phyloP scores from a whole-genome alignment of 1,140 invertebrate species.

The Drosophila bocqueti region DNA sequence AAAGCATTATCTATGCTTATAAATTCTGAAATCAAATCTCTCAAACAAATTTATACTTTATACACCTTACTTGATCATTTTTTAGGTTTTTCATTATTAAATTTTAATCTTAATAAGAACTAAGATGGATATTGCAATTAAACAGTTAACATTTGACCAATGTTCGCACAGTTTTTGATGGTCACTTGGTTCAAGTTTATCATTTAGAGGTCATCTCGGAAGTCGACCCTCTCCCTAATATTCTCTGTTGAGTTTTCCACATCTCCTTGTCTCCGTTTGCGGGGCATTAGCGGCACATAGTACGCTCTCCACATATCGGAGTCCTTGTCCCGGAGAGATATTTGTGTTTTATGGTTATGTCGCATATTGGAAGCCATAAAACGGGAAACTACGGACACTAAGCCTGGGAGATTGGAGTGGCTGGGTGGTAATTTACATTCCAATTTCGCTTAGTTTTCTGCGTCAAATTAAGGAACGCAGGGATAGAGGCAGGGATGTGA shows the following conservation, averaged over 20 bases:
- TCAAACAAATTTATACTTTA: neutral
- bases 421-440: conserved; percentile 21
- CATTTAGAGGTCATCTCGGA: too few relatives aligned
- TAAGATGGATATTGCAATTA: neutral
- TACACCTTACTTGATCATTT: too few relatives aligned
- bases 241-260: conserved; percentile 9
- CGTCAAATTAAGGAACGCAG: too few relatives aligned
- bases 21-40: neutral
- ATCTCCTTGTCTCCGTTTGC: neutral
- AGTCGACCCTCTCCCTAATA: too few relatives aligned
- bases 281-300: conserved; percentile 11
- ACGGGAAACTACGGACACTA: conserved; percentile 21
- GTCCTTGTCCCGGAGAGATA: too few relatives aligned
- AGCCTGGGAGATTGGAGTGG: neutral
- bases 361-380: conserved; percentile 53
- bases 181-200: conserved; percentile 8
- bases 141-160: neutral
- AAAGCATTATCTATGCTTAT: too few relatives aligned
- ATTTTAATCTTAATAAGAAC: neutral
- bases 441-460: too few relatives aligned
- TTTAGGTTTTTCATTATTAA: neutral
- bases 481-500: too few relatives aligned
- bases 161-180: neutral
- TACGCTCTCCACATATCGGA: conserved; percentile 39
- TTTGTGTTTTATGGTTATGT: conserved; percentile 36